phyloP scores from a whole-genome alignment of 2,113 vertebrate species.

The Cyanoramphus novaezelandiae region DNA sequence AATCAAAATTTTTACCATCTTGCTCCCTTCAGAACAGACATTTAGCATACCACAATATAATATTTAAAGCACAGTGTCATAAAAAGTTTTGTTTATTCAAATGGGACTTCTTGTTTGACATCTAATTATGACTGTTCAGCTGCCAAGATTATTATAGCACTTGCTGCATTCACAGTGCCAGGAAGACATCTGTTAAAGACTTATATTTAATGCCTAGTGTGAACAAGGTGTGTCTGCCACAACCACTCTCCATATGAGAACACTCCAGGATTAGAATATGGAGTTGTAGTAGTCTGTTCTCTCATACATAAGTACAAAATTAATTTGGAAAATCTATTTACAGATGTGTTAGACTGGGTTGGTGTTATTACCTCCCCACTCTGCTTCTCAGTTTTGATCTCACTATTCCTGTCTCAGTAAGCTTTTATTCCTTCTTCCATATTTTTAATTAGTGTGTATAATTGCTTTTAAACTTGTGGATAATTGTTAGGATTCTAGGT shows the following conservation, averaged over 20 bases:
- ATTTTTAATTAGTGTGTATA: not conserved
- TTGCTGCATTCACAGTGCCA: not conserved
- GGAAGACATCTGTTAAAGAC: not conserved
- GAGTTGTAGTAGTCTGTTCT: not conserved
- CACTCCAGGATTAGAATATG: not conserved
- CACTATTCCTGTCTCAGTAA: not conserved
- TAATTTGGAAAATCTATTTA: not conserved
- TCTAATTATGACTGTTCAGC: not conserved
- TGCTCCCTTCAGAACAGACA: not conserved
- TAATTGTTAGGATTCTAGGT: fast-evolving
- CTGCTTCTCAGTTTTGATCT: not conserved
- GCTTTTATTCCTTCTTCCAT: not conserved
- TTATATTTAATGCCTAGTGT: not conserved
- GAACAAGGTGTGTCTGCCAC: not conserved
- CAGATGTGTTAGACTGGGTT: not conserved
- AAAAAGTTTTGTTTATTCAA: not conserved
- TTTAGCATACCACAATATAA: not conserved
- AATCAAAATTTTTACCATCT: not conserved
- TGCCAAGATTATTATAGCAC: not conserved
- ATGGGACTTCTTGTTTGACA: not conserved
- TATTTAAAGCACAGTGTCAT: not conserved
- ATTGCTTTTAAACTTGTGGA: not conserved
- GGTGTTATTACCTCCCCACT: not conserved
- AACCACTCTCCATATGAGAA: not conserved
- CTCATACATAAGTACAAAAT: not conserved